Evolutionary conservation across 2,888 invertebrate species (phyloP).

Genomic region (Thymelicus lineola): DNA sequence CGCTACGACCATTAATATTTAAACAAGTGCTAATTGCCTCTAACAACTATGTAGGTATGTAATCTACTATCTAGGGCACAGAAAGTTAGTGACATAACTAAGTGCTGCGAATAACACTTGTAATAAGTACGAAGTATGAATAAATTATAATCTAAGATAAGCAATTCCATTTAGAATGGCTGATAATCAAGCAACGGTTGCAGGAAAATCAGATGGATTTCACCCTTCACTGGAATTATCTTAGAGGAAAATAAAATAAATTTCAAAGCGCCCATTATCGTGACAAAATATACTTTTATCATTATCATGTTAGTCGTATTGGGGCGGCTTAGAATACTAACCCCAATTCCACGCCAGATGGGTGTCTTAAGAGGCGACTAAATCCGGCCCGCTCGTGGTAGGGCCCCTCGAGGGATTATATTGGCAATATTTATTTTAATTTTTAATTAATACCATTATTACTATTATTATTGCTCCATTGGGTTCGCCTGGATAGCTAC

Average conservation of each 20-base stretch:
- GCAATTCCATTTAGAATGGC: constrained; percentile 61
- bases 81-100: constrained; percentile 33
- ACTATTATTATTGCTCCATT: no score
- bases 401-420: no score
- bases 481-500: no score
- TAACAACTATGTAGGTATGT: constrained; percentile 15
- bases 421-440: no score
- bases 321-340: no score
- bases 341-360: no score
- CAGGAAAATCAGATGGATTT: constrained; percentile 58
- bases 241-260: constrained; percentile 22
- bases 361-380: no score
- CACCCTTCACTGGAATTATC: constrained; percentile 50
- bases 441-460: no score
- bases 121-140: constrained; percentile 49
- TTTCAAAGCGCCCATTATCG: constrained; percentile 19
- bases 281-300: neutral
- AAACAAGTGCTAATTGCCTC: neutral
- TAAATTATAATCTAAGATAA: constrained; percentile 61
- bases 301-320: no score
- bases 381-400: no score
- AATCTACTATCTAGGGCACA: constrained; percentile 21
- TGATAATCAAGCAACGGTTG: constrained; percentile 58
- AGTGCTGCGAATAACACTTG: constrained; percentile 52
- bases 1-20: no score